Conservation (phyloP, 1,140 invertebrate species). For the Hestina assimilis region DNA sequence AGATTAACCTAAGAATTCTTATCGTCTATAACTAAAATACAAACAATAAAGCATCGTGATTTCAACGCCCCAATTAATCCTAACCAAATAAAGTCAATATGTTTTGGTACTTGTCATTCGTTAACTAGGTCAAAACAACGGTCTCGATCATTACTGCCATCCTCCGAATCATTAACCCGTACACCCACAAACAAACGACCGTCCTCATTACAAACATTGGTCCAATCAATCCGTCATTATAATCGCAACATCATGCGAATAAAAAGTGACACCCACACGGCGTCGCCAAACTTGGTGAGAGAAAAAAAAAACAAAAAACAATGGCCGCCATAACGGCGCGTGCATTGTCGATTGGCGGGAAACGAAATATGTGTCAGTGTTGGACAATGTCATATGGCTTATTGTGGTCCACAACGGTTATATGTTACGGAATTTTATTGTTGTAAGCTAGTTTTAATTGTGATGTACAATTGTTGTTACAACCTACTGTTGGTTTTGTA, state of each 20-base stretch:
- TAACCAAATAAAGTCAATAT: conserved; percentile 3
- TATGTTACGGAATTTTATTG: conserved; percentile 10
- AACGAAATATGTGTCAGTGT: conserved; percentile 57
- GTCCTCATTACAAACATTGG: conserved; percentile 54
- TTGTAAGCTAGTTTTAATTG: conserved; percentile 10
- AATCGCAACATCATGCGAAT: conserved; percentile 50
- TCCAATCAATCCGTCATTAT: conserved; percentile 68
- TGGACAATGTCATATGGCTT: conserved; percentile 36
- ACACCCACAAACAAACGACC: conserved; percentile 56
- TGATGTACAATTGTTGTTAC: neutral
- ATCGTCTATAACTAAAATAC: too few species aligned
- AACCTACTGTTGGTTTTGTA: neutral
- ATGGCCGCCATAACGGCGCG: conserved; percentile 57
- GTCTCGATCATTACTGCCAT: conserved; percentile 43
- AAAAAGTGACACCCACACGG: conserved; percentile 49
- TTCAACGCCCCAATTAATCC: conserved; percentile 15
- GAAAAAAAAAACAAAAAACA: conserved; percentile 51
- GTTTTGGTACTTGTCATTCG: conserved; percentile 12
- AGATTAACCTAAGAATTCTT: too few species aligned
- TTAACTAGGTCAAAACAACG: conserved; percentile 54
- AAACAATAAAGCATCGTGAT: neutral
- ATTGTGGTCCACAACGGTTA: neutral
- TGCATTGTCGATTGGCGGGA: conserved; percentile 46
- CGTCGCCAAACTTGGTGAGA: conserved; percentile 49
- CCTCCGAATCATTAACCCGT: conserved; percentile 54